Evolutionary conservation across 2,797 vertebrate genomes (phyloP), one percentile per base, ranked within the genome.

Genomic region (Lithobates sylvaticus): DNA sequence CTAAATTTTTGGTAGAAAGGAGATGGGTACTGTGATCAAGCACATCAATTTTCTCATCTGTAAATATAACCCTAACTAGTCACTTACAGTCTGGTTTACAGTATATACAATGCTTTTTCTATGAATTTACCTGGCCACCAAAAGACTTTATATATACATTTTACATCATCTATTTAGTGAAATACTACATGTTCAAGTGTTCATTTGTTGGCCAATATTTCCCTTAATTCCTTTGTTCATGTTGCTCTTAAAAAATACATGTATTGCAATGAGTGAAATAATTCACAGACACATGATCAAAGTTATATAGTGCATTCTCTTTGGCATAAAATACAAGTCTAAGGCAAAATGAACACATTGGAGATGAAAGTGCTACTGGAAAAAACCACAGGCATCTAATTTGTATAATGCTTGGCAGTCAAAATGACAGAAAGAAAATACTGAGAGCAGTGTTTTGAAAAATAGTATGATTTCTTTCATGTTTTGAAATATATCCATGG

Each of bases 321-420:
- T 36, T 85, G 76, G 69, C 69, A 32, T 79, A 42, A 36, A 73
- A 71, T 21, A 79, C 26, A 44, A 36, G 42, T 77, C 12, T 42
- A 78, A 74, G 72, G 69, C 76, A 79, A 79, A 79, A 47, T 85
- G 76, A 42, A 85, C 84, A 85, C 78, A 58, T 36, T 78, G 84
- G 54, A 85, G 76, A 79, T 73, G 54, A 73, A 85, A 79, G 75
- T 84, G 50, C 68, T 84, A 44, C 44, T 79, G 84, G 76, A 85
- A 74, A 58, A 76, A 29, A 71, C 54, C 13, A 79, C 78, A 67
- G 73, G 69, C 76, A 47, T 73, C 84, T 85, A 79, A 85, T 85
- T 85, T 79, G 81, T 79, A 79, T 74, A 67, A 85, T 79, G 36
- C 39, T 85, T 85, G 84, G 69, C 84, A 79, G 84, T 32, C 71